Conservation (phyloP, 2,797 vertebrate genomes). For the Poeciliopsis presidionis region DNA sequence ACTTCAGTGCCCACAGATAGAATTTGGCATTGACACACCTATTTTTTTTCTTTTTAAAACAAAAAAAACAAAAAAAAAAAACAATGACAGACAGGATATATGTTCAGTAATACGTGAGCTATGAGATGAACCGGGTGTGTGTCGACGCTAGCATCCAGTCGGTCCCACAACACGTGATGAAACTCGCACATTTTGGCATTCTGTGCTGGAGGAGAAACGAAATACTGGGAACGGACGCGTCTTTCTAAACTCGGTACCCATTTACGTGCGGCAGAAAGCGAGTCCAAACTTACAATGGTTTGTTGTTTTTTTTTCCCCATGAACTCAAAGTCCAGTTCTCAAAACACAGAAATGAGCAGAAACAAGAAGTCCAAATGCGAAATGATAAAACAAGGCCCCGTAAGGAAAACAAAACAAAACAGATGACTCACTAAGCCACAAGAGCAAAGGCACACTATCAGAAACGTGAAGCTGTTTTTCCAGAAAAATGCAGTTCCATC, state of each 20-base stretch:
- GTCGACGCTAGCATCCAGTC: constrained; percentile 42
- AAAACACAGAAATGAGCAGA: constrained; percentile 20
- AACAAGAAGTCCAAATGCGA: constrained; percentile 23
- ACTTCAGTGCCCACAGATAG: constrained; percentile 71
- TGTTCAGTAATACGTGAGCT: constrained; percentile 52
- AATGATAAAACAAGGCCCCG: constrained; percentile 21
- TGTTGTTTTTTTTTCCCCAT: constrained; percentile 6
- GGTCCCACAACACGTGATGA: constrained; percentile 18
- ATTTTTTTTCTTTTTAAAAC: background rate
- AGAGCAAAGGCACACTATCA: constrained; percentile 76
- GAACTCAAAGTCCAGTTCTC: constrained; percentile 38
- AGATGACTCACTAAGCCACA: constrained; percentile 54
- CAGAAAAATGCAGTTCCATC: constrained; percentile 33
- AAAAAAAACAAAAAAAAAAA: too few species aligned
- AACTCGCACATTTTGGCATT: constrained; percentile 41
- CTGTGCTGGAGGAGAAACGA: constrained; percentile 24
- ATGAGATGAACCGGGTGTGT: constrained; percentile 44
- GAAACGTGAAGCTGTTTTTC: constrained; percentile 48
- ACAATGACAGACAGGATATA: constrained; percentile 55
- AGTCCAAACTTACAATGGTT: constrained; percentile 2
- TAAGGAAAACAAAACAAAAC: constrained; percentile 43
- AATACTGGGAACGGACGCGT: constrained; percentile 1
- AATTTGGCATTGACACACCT: constrained; percentile 66
- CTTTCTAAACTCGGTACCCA: constrained; percentile 24
- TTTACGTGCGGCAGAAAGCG: background rate